Conservation (phyloP, 1,140 invertebrate genomes). For the Odontomachus brunneus region DNA sequence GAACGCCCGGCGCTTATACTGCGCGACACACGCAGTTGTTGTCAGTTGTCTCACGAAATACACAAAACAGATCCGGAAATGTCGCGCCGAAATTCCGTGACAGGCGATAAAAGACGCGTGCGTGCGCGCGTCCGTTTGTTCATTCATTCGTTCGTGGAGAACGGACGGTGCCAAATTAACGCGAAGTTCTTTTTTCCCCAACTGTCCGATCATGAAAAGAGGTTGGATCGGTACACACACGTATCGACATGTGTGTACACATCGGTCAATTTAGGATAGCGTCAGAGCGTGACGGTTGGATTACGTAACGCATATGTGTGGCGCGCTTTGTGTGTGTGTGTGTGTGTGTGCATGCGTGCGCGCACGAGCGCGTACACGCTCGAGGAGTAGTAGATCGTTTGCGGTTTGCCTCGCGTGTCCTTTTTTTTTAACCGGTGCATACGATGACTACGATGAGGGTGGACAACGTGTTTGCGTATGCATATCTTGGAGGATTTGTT, state of each 20-base stretch:
- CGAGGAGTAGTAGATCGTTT: conserved; percentile 30
- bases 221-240: conserved; percentile 44
- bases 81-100: neutral
- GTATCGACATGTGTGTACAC: conserved; percentile 47
- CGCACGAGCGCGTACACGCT: neutral
- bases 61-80: too few species aligned
- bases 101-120: neutral
- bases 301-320: conserved; percentile 51
- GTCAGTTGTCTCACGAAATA: neutral
- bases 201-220: conserved; percentile 55
- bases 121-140: too few species aligned
- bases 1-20: neutral
- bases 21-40: neutral
- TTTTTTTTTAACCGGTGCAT: conserved; percentile 28
- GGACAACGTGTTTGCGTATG: conserved; percentile 59
- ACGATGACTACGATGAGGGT: conserved; percentile 50
- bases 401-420: conserved; percentile 50
- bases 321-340: neutral
- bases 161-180: neutral
- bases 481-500: conserved; percentile 57
- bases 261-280: conserved; percentile 76
- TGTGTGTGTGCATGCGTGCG: conserved; percentile 26
- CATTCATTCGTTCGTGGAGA: neutral
- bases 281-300: conserved; percentile 71
- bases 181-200: conserved; percentile 32